phyloP scores from a whole-genome alignment of 2,888 invertebrate genomes.

The Cerceris ruficornis region DNA sequence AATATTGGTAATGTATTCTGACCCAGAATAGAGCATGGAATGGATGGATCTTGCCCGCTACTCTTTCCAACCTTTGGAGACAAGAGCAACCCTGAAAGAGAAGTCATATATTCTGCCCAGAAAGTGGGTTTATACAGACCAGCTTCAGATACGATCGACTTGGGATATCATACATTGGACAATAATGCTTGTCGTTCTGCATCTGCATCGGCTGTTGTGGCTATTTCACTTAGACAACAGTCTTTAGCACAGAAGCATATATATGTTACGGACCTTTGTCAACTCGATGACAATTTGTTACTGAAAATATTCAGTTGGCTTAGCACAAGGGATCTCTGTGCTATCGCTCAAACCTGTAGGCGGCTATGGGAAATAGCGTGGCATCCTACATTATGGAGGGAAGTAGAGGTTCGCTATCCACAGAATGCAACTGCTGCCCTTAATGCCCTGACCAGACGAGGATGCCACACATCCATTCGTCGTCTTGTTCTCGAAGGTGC shows the following conservation, averaged over 20 bases:
- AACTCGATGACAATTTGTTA: slow-evolving; percentile 85
- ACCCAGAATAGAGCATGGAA: slow-evolving; percentile 77
- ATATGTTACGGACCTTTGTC: slow-evolving; percentile 59
- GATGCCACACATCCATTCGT: slow-evolving; percentile 71
- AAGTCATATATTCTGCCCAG: slow-evolving; percentile 67
- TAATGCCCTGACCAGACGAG: slow-evolving; percentile 71
- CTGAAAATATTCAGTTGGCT: slow-evolving; percentile 88
- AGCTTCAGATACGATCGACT: slow-evolving; percentile 74
- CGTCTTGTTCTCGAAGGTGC: slow-evolving; percentile 74
- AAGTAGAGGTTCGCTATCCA: slow-evolving; percentile 75
- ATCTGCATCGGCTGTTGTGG: slow-evolving; percentile 67
- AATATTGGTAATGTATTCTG: slow-evolving; percentile 15
- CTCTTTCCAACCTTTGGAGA: slow-evolving; percentile 74
- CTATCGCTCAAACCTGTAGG: slow-evolving; percentile 89
- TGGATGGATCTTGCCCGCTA: slow-evolving; percentile 77
- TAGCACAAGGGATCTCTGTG: slow-evolving; percentile 88
- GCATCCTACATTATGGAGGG: slow-evolving; percentile 88
- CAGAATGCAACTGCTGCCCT: slow-evolving; percentile 72
- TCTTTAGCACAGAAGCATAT: slow-evolving; percentile 58
- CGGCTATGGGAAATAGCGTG: slow-evolving; percentile 90
- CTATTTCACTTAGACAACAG: slow-evolving; percentile 55
- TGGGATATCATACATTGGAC: slow-evolving; percentile 78
- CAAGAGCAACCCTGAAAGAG: slow-evolving; percentile 69
- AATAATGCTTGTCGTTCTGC: slow-evolving; percentile 75
- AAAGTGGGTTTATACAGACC: slow-evolving; percentile 73